Conservation (phyloP, 2,797 vertebrate species). For the Amazona ochrocephala region DNA sequence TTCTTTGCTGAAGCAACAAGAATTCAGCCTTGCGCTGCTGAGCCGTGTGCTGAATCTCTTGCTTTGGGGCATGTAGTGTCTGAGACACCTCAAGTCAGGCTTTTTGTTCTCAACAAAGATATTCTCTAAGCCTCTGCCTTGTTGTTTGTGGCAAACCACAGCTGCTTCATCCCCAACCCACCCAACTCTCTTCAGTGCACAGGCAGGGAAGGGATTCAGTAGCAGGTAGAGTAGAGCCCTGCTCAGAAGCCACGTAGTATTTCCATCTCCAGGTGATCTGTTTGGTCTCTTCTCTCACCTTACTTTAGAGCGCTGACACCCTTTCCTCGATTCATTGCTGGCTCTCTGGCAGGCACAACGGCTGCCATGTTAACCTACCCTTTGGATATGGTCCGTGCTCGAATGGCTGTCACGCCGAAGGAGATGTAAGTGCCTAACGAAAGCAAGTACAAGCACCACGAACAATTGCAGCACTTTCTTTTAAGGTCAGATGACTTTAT, state of each 20-base stretch:
- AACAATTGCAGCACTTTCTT: not conserved
- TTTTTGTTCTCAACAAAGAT: not conserved
- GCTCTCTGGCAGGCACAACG: constrained; percentile 91
- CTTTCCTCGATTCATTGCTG: constrained; percentile 89
- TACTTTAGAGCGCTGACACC: constrained; percentile 87
- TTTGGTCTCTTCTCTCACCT: not conserved
- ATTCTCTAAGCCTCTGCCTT: not conserved
- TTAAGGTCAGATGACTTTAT: not conserved
- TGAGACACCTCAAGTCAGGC: not conserved
- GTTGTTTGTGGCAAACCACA: not conserved
- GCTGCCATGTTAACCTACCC: constrained; percentile 94
- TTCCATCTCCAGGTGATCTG: constrained; percentile 5
- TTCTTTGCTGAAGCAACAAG: not conserved
- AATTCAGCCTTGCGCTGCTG: not conserved
- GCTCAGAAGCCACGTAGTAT: not conserved
- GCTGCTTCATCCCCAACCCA: not conserved
- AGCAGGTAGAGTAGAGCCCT: not conserved
- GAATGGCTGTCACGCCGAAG: constrained; percentile 98
- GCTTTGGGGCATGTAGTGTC: not conserved
- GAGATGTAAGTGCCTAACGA: constrained; percentile 88
- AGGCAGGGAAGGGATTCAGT: not conserved
- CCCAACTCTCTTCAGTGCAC: not conserved
- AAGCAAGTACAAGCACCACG: not conserved
- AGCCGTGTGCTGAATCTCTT: not conserved
- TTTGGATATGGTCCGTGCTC: constrained; percentile 94